Base-by-base conservation (phyloP, 1,140 invertebrate genomes). In the Lamellibrachia luymesi region DNA sequence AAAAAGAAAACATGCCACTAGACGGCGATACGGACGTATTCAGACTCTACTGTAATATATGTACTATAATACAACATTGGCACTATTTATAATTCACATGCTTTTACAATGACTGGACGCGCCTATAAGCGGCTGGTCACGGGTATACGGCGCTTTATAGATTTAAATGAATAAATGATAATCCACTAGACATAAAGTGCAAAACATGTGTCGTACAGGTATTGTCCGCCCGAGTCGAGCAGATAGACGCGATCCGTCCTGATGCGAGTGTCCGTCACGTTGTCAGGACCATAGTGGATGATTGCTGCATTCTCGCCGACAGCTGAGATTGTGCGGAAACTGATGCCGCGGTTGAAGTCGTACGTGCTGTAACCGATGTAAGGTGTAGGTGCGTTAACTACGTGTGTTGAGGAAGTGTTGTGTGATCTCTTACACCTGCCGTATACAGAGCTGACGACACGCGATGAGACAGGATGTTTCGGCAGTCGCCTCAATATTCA, bases 241-340 rank as follows among this genome's bases (percentile, higher is more conserved):
- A 99, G 96, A 96, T 98, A 99, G 92, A 99, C 96, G 94, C 98
- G 97, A 89, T 98, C 96, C 27, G 96, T 96, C 25, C 97, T 97
- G 49, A 99, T 98, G 27, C 96, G 95, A 51, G 97, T 96, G 95
- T 99, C 98, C 8, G 97, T 98, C 90, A 97, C 97, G 91, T 97
- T 95, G 95, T 94, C 95, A 96, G 92, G 22, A 92, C 95, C 95
- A 96, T 99, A 99, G 96, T 99, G 99, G 95, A 99, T 99, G 17
- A 99, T 97, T 17, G 99, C 98, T 22, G 97, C 98, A 96, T 99
- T 98, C 52, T 98, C 97, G 0, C 99, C 99, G 17, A 97, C 97
- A 0, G 98, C 98, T 56, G 98, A 98, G 91, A 99, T 99, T 0
- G 99, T 99, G n/a, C 97, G 96, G 96, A 99, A 99, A 95, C 99